A percentile compares a stretch with the other conserved stretches of the same genome.
These are phyloP conservation scores for Pollachius pollachius DNA, from an alignment of 2,113 vertebrate species.

Conservation along the genomic window DNA sequence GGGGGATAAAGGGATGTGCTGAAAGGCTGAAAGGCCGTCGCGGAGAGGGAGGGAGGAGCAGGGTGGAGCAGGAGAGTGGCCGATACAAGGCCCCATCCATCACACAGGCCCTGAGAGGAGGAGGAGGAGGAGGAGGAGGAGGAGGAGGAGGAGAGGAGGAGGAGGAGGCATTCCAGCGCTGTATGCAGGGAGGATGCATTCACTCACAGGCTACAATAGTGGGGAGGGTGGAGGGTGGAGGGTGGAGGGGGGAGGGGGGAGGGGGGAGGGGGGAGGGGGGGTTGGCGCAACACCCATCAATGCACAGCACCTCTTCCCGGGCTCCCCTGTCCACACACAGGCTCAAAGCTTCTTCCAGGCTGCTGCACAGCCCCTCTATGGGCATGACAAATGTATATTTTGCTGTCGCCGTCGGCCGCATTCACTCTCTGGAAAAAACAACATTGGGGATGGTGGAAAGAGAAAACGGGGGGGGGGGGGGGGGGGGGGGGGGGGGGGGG, in stretches of 20 bases:
- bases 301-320: conserved; percentile 63
- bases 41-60: conserved; percentile 73
- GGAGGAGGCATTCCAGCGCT: conserved; percentile 75
- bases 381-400: conserved; percentile 77
- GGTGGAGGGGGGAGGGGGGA: conserved; percentile 71
- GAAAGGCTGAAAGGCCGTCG: conserved; percentile 74
- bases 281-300: conserved; percentile 65
- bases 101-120: conserved; percentile 71
- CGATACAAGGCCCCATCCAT: conserved; percentile 82
- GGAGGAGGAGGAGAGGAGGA: too few relatives aligned
- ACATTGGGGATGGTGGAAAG: neutral
- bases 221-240: conserved; percentile 69
- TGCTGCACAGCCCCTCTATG: conserved; percentile 67
- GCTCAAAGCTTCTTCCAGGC: conserved; percentile 61
- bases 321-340: conserved; percentile 60
- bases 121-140: too few relatives aligned
- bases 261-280: conserved; percentile 3
- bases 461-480: too few relatives aligned
- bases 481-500: conserved; percentile 4
- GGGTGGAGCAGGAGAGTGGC: conserved; percentile 67
- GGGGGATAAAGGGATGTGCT: conserved; percentile 71
- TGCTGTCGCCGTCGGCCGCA: conserved; percentile 50
- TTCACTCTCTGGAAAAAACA: conserved; percentile 50
- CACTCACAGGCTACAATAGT: conserved; percentile 76
- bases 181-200: conserved; percentile 78